A percentile compares a stretch with the other conserved stretches of the same genome.
Conservation (phyloP, 2,888 invertebrate species). For the Melieria omissa region DNA sequence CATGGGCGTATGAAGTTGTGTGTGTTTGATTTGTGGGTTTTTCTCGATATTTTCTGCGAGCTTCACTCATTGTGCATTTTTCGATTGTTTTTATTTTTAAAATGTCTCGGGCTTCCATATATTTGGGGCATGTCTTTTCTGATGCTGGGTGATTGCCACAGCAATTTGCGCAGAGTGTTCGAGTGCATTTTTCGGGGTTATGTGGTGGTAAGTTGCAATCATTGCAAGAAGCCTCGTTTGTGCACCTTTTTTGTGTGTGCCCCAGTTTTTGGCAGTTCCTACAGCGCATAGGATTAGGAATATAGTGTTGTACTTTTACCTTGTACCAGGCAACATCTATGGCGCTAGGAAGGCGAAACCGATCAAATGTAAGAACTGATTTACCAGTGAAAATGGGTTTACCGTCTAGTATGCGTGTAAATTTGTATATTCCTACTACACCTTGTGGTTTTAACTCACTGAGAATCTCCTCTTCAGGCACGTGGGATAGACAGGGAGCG, state of each 20-base stretch:
- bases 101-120: constrained; percentile 2
- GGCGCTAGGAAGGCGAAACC: neutral
- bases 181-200: constrained; percentile 7
- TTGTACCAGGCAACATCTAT: constrained; percentile 17
- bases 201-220: constrained; percentile 4
- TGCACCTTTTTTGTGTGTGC: constrained; percentile 22
- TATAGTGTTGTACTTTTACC: constrained; percentile 13
- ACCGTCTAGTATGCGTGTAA: neutral
- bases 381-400: constrained; percentile 6
- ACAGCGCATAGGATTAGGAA: constrained; percentile 18
- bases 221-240: neutral
- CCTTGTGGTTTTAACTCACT: constrained; percentile 24
- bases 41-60: neutral
- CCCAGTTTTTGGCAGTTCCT: constrained; percentile 16
- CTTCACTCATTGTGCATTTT: constrained; percentile 15
- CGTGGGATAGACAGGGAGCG: constrained; percentile 14
- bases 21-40: neutral
- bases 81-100: constrained; percentile 11
- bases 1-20: constrained; percentile 3
- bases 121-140: neutral
- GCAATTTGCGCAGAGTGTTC: constrained; percentile 26
- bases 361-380: constrained; percentile 21
- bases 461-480: constrained; percentile 24
- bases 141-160: constrained; percentile 7
- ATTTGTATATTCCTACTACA: constrained; percentile 2